Evolutionary conservation across 1,140 invertebrate genomes (phyloP).

Genomic region (Hesperophylax magnus): DNA sequence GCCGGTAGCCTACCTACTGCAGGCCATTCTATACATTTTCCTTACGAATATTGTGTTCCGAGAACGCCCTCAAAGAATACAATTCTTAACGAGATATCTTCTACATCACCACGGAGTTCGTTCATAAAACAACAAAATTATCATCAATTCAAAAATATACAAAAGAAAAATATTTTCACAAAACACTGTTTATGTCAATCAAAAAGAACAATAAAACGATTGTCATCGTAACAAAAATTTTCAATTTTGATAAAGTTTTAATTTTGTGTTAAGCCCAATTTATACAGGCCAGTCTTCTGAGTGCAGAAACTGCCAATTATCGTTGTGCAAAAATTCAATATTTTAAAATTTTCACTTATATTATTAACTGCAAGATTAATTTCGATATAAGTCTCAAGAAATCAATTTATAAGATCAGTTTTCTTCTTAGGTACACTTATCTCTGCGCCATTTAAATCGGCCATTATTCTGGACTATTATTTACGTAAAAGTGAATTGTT

Average conservation of each 20-base stretch:
- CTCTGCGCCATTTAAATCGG: background rate
- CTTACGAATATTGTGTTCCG: background rate
- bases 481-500: background rate
- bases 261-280: background rate
- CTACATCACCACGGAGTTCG: background rate
- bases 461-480: background rate
- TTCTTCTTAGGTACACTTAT: background rate
- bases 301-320: too few species aligned
- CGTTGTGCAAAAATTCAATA: too few species aligned
- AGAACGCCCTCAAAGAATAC: constrained; percentile 11
- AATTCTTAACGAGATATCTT: background rate
- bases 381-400: too few species aligned
- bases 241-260: background rate
- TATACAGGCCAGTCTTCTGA: too few species aligned
- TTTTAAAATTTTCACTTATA: too few species aligned
- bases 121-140: background rate
- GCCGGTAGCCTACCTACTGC: background rate
- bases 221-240: background rate
- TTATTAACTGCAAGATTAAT: too few species aligned
- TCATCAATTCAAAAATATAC: background rate
- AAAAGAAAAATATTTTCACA: background rate
- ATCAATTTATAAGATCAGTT: background rate
- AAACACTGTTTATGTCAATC: background rate
- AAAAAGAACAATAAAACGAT: background rate
- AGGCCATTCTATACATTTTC: background rate